A percentile compares a stretch with the other conserved stretches of the same genome.
phyloP scores from a whole-genome alignment of 2,797 vertebrate species.

The Galaxias olidus region DNA sequence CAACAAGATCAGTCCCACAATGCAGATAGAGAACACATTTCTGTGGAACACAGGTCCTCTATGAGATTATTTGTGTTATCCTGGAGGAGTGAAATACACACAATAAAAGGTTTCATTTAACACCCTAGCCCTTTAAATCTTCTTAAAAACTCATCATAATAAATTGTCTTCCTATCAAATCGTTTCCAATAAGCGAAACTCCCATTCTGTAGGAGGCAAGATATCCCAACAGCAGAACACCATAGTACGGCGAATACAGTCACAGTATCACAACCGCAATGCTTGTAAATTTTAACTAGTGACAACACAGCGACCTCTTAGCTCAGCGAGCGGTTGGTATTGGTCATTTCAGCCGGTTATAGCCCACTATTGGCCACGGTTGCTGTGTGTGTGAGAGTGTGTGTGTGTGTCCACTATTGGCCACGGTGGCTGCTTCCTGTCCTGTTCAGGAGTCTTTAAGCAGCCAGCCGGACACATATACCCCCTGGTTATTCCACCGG shows the following conservation, averaged over 20 bases:
- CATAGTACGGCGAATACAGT: background rate
- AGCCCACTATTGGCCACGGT: constrained; percentile 40
- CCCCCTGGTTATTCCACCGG: constrained; percentile 71
- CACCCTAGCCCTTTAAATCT: constrained; percentile 44
- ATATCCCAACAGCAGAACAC: constrained; percentile 28
- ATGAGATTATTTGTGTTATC: constrained; percentile 67
- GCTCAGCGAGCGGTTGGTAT: constrained; percentile 59
- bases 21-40: constrained; percentile 48
- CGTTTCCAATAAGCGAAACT: background rate
- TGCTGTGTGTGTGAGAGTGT: too few species aligned
- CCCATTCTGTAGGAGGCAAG: constrained; percentile 8
- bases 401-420: constrained; percentile 40
- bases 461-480: constrained; percentile 72
- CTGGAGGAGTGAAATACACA: constrained; percentile 33
- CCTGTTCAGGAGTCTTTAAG: constrained; percentile 60
- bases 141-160: constrained; percentile 29
- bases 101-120: constrained; percentile 44
- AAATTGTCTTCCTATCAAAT: constrained; percentile 1
- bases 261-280: constrained; percentile 45
- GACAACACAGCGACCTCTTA: constrained; percentile 63
- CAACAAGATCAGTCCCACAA: constrained; percentile 49
- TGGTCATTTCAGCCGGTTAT: constrained; percentile 54
- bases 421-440: constrained; percentile 52
- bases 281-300: constrained; percentile 59
- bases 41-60: background rate